Percentiles rank a stretch among this genome's conserved stretches.
phyloP scores from a whole-genome alignment of 2,797 vertebrate species.

The Poecilia wingei region DNA sequence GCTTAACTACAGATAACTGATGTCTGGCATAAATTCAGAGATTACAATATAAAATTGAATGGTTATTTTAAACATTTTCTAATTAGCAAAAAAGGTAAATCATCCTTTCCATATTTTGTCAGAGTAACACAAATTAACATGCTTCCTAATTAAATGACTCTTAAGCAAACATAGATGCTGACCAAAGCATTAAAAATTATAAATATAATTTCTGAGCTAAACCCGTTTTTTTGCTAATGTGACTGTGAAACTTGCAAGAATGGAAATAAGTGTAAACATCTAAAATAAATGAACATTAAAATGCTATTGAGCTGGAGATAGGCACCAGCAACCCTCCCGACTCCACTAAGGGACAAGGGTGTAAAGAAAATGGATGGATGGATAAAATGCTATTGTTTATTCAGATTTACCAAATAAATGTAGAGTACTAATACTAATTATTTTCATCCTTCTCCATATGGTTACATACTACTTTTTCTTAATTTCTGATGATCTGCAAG shows the following conservation, averaged over 20 bases:
- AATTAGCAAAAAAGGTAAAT: background rate
- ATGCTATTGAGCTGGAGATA: no score
- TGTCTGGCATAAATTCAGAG: background rate
- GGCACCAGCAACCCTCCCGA: no score
- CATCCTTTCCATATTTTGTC: no score
- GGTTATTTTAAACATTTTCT: background rate
- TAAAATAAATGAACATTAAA: background rate
- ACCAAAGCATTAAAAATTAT: background rate
- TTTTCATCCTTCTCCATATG: background rate
- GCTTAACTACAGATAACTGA: no score
- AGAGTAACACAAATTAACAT: no score
- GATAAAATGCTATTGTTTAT: no score
- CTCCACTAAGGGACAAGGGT: no score
- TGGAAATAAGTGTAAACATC: background rate
- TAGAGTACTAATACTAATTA: background rate
- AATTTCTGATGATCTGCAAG: background rate
- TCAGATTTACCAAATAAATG: background rate
- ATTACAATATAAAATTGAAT: background rate
- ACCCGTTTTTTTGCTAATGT: background rate
- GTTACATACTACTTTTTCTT: background rate
- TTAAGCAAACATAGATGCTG: no score
- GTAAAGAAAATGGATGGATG: no score
- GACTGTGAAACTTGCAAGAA: background rate
- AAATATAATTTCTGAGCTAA: background rate
- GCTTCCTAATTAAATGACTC: no score